phyloP scores from a whole-genome alignment of 2,797 vertebrate genomes.

The Alectoris magna region DNA sequence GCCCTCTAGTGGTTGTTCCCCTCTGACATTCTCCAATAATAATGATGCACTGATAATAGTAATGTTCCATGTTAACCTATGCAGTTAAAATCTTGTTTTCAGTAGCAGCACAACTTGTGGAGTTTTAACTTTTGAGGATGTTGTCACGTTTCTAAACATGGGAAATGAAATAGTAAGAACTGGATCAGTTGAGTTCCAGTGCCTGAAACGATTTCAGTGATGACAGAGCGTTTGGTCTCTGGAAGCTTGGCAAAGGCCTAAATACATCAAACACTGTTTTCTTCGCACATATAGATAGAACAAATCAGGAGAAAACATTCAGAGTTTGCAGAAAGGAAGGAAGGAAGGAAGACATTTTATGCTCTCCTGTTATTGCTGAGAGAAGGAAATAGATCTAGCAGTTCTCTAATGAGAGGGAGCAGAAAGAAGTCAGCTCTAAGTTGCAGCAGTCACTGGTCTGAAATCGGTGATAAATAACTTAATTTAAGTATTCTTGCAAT shows the following conservation, averaged over 20 bases:
- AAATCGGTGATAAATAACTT: neutral
- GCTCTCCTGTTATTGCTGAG: neutral
- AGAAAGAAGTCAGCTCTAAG: neutral
- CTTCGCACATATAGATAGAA: neutral
- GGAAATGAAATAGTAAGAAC: neutral
- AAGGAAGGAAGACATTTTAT: neutral
- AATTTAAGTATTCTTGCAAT: neutral
- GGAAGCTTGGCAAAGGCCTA: neutral
- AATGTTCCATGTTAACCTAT: rapidly evolving
- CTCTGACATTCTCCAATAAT: neutral
- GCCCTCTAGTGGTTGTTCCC: slow-evolving; percentile 49
- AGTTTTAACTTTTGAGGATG: neutral
- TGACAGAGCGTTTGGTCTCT: neutral
- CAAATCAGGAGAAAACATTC: neutral
- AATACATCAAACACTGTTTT: neutral
- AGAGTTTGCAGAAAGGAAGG: neutral
- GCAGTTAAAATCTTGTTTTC: neutral
- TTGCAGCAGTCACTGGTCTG: neutral
- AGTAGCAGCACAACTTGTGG: neutral
- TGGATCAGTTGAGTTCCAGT: neutral
- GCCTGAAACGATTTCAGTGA: neutral
- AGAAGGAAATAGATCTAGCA: neutral
- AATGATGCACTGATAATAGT: no score
- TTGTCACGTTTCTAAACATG: neutral
- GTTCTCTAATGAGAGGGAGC: neutral